Base-by-base conservation (phyloP, 2,888 invertebrate species). In the Heteromurus nitidus region DNA sequence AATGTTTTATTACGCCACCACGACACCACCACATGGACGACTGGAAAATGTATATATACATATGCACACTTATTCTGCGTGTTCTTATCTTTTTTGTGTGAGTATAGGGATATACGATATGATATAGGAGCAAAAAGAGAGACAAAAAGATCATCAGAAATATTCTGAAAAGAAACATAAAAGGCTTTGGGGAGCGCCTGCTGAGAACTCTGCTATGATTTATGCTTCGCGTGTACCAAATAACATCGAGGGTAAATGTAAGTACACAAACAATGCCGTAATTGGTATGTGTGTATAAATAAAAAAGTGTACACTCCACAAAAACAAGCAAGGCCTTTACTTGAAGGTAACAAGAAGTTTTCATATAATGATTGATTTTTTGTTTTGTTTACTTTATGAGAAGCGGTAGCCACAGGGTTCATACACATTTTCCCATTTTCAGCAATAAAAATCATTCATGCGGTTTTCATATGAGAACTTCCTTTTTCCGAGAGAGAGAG, bases 1-100 rank as follows among this genome's bases (percentile, higher is more conserved):
- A 62, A 50, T 77, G 67, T 79, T 70, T 79, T 69, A 79, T 70
- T 77, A 69, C 69, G n/a, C n/a, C n/a, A n/a, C n/a, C n/a, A 31
- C 22, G 31, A 28, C 30, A 5, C 9, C 11, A 7, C n/a, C n/a
- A 20, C 60, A 68, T 50, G 62, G 62, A 44, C 62, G 58, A 58
- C 67, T 68, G 65, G 75, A 75, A 44, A 58, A 64, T 31, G 3
- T 62, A 62, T 31, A 62, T 3, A 67, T 47, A 28, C 28, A 53
- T 58, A 53, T 28, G 50, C 16, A 31, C 31, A 44, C 24, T 26
- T 42, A 28, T 24, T 24, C 5, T 13, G 26, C 3, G 26, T 13
- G 53, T n/a, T 60, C 60, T 72, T 72, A 58, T 72, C 44, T 44
- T 72, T 28, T 28, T n/a, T n/a, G n/a, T n/a, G n/a, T n/a, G n/a